Base-by-base conservation (phyloP, 2,113 vertebrate genomes). In the Varanus salvator region DNA sequence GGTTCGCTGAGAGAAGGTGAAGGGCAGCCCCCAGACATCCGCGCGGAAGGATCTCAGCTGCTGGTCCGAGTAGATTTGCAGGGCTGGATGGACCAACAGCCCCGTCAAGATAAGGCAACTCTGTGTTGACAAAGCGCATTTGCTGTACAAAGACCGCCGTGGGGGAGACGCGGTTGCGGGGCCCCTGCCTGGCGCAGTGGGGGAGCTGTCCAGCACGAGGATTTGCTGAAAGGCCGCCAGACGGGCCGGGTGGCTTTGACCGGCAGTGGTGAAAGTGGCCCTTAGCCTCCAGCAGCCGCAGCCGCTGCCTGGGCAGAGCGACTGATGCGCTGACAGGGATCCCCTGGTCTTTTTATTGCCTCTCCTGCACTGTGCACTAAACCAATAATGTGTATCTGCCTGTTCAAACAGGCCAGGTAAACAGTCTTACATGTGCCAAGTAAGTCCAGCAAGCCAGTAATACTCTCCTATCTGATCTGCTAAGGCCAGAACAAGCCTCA, bases 181-280 rank as follows among this genome's bases (percentile, higher is more conserved):
- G n/a, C 4, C 25, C 1, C 44, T 21, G 66, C n/a, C 23, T 3
- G 8, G 38, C 50, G 2, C 21, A 17, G 1, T 3, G 0, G 31
- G 4, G 85, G 85, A 87, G 85, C 80, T 91, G 85, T 84, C 72
- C 80, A 87, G 80, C 71, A 71, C 6, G 31, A n/a, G 57, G 17
- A 4, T 11, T n/a, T 87, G 78, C 90, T 91, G 80, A 77, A 86
- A 71, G 1, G 38, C 1, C 29, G 27, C 38, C 9, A 6, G 17
- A 4, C n/a, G 0, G 38, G 8, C 6, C 12, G 57, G 4, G n/a
- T 4, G 6, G 8, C 60, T 6, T 3, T 3, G 11, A 7, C 27
- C 4, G 34, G 60, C 38, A 77, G 4, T 31, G 48, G 6, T 48
- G 60, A 23, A 0, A 9, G 60, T 5, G 34, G 29, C 50, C 69